Evolutionary conservation across 1,140 invertebrate species (phyloP).

Genomic region (Drosophila varians): DNA sequence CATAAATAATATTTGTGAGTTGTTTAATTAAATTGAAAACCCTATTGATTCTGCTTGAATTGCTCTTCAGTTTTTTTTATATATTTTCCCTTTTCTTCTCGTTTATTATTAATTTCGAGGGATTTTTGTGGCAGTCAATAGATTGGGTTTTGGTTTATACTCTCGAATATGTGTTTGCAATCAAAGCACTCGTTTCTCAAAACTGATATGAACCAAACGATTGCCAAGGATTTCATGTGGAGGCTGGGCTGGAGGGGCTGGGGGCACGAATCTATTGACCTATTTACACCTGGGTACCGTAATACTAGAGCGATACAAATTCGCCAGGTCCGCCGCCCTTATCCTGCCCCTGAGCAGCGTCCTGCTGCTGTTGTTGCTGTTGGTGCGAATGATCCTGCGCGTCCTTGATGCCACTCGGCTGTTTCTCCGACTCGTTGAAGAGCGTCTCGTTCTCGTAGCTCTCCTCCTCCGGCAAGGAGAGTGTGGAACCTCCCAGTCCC

Average conservation of each 20-base stretch:
- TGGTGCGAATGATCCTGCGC: conserved; percentile 21
- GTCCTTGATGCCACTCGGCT: conserved; percentile 9
- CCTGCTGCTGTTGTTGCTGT: conserved; percentile 26
- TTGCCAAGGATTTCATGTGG: conserved; percentile 41
- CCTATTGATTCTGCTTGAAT: conserved; percentile 50
- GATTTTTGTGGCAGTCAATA: conserved; percentile 56
- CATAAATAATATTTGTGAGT: too few relatives aligned
- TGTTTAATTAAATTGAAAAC: too few relatives aligned
- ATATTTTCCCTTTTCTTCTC: too few relatives aligned
- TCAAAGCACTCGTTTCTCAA: conserved; percentile 23
- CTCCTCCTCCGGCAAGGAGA: conserved; percentile 89
- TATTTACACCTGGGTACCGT: conserved; percentile 82
- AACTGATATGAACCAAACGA: conserved; percentile 74
- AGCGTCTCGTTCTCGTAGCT: conserved; percentile 71
- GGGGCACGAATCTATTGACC: conserved; percentile 59
- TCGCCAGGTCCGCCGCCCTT: conserved; percentile 58
- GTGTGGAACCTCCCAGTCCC: conserved; percentile 86
- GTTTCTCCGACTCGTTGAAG: conserved; percentile 70
- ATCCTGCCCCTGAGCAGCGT: conserved; percentile 32
- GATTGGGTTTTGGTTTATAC: conserved; percentile 44
- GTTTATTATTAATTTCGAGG: neutral
- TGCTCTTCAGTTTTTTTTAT: conserved; percentile 37
- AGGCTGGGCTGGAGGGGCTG: neutral
- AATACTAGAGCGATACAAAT: conserved; percentile 83
- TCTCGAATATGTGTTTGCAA: conserved; percentile 7